These are phyloP conservation scores for Orchestia grillus DNA, from an alignment of 1,140 invertebrate genomes.

Conservation along the genomic window DNA sequence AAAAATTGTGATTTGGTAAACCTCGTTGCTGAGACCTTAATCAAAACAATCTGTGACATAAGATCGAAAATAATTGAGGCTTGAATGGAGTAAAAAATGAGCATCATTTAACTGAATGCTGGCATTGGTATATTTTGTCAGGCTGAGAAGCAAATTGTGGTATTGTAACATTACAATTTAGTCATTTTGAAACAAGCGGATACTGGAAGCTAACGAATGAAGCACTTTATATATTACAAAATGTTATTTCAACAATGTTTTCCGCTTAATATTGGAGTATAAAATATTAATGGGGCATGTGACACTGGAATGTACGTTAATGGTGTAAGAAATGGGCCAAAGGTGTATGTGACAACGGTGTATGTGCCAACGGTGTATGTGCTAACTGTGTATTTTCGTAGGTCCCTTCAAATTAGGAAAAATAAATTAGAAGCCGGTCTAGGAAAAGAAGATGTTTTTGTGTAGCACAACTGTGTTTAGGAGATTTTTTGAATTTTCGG, in stretches of 20 bases:
- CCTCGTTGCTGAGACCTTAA: not conserved
- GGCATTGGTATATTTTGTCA: not conserved
- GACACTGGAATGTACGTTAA: too few species aligned
- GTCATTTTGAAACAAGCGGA: not conserved
- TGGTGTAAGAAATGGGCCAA: too few species aligned
- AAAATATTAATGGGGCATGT: too few species aligned
- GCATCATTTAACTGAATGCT: not conserved
- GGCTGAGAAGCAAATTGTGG: not conserved
- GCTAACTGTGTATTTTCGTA: too few species aligned
- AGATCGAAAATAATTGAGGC: not conserved
- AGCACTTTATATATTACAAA: not conserved
- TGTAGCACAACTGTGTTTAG: not conserved
- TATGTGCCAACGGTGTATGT: too few species aligned
- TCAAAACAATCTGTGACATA: not conserved
- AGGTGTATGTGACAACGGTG: too few species aligned
- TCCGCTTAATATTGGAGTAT: not conserved
- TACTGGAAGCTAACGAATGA: not conserved
- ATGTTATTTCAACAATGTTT: not conserved
- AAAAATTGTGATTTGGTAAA: not conserved
- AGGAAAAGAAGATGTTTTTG: not conserved
- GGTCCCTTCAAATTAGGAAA: not conserved
- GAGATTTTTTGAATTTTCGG: not conserved
- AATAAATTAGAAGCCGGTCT: not conserved
- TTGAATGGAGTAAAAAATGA: too few species aligned
- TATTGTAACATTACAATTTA: not conserved